phyloP scores from a whole-genome alignment of 2,797 vertebrate species.

The Argyrosomus regius region DNA sequence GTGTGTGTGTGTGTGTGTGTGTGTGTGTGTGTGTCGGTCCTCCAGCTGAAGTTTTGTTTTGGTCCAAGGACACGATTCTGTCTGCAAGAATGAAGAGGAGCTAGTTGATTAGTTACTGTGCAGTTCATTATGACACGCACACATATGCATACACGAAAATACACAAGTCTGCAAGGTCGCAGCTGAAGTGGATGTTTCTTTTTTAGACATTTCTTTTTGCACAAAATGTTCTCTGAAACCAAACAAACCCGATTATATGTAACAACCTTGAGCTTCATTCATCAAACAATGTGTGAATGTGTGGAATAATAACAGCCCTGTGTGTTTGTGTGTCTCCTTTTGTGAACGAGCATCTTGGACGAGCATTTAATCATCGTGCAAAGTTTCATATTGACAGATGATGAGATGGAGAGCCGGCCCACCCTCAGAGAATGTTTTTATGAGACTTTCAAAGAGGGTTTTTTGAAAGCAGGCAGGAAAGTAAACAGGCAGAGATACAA shows the following conservation, averaged over 20 bases:
- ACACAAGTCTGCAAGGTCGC: conserved; percentile 29
- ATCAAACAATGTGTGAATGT: conserved; percentile 18
- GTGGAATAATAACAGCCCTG: conserved; percentile 5
- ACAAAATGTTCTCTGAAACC: not conserved
- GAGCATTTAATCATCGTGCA: conserved; percentile 42
- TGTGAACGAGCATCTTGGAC: conserved; percentile 19
- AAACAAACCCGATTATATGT: not conserved
- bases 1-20: not conserved
- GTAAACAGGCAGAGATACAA: conserved; percentile 2
- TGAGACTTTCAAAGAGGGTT: conserved; percentile 31
- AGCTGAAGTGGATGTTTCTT: not conserved
- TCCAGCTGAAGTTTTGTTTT: conserved; percentile 48
- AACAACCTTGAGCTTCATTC: conserved; percentile 22
- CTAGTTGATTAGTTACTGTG: conserved; percentile 33
- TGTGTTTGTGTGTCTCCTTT: conserved; percentile 16
- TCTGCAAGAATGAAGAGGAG: conserved; percentile 30
- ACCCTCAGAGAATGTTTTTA: conserved; percentile 24
- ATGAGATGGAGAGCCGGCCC: conserved; percentile 24
- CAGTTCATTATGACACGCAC: conserved; percentile 37
- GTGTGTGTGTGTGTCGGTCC: not conserved
- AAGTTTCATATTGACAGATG: conserved; percentile 46
- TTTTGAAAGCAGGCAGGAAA: conserved; percentile 28
- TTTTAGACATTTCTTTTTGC: conserved; percentile 7
- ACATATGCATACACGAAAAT: not conserved
- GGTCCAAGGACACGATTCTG: conserved; percentile 40